Evolutionary conservation across 1,140 invertebrate genomes (phyloP), one percentile per base, ranked within the genome.

Genomic region (Ooceraea biroi): DNA sequence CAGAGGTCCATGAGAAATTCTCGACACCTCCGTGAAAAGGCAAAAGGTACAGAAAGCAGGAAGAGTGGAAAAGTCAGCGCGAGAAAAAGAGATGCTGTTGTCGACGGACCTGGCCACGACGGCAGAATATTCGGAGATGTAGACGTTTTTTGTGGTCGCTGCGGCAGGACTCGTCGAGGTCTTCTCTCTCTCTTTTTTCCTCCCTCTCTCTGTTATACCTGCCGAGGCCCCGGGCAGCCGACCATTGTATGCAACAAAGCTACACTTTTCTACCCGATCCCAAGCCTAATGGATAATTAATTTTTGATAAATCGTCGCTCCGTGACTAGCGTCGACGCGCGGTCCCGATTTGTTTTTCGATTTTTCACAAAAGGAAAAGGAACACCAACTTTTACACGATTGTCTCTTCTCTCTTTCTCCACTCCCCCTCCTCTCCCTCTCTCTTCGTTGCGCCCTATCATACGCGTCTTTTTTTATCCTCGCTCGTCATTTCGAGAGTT

Each of bases 211-310:
- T 66, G 84, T 83, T 88, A 83, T 91, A 89, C 88, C 90, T 88
- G 90, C 76, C 88, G 58, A 84, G 71, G 77, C 84, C 65, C 82
- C 83, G 66, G 82, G 73, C 86, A 83, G 68, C 65, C 82, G 88
- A 80, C 86, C 87, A 92, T 93, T 93, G 90, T 85, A 74, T 89
- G 72, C 89, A 90, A 92, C 92, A 93, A 93, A 93, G 91, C 92
- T 90, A 92, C 90, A 91, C 88, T 93, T 93, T 93, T 92, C 92
- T 93, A 92, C 89, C 88, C 87, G 86, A 92, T 92, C 89, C 89
- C 82, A 66, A 82, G 80, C 87, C 90, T 92, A 93, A 93, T 93
- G 91, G 92, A 93, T 93, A 93, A 93, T 93, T 93, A 93, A 93
- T 93, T 93, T 93, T 93, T 93, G 92, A 93, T 93, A 93, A 93